Conservation (phyloP, 1,140 invertebrate species). For the Ladona fulva region DNA sequence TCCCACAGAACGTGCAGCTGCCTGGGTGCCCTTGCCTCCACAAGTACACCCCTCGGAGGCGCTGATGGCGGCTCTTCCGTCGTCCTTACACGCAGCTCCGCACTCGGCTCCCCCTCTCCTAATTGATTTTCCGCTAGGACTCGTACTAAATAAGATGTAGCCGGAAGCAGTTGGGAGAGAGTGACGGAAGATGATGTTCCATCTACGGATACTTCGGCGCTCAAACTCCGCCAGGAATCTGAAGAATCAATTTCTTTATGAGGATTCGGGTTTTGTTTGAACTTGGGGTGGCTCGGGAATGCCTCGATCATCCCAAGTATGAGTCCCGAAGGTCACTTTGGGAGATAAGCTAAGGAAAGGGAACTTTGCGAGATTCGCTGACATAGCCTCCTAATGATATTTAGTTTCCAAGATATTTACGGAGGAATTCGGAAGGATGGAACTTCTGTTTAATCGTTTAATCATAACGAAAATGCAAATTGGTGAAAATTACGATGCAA, state of each 20-base stretch:
- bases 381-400: too few relatives aligned
- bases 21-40: constrained; percentile 39
- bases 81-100: constrained; percentile 30
- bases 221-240: constrained; percentile 19
- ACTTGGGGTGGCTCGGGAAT: neutral
- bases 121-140: constrained; percentile 39
- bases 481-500: too few relatives aligned
- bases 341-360: neutral
- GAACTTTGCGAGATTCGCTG: neutral
- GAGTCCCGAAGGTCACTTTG: neutral
- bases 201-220: constrained; percentile 17
- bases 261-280: too few relatives aligned
- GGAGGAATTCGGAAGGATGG: too few relatives aligned
- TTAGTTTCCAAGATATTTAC: too few relatives aligned
- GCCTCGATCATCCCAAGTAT: neutral
- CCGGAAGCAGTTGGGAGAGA: constrained; percentile 37
- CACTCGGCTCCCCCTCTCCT: constrained; percentile 37
- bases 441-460: too few relatives aligned
- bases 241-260: too few relatives aligned
- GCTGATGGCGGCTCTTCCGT: constrained; percentile 43
- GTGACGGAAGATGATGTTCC: constrained; percentile 25
- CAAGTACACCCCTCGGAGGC: constrained; percentile 37
- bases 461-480: too few relatives aligned
- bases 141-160: constrained; percentile 40
- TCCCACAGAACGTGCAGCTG: constrained; percentile 40